A percentile compares a stretch with the other conserved stretches of the same genome.
phyloP scores from a whole-genome alignment of 2,888 invertebrate species.

The Penaeus monodon region DNA sequence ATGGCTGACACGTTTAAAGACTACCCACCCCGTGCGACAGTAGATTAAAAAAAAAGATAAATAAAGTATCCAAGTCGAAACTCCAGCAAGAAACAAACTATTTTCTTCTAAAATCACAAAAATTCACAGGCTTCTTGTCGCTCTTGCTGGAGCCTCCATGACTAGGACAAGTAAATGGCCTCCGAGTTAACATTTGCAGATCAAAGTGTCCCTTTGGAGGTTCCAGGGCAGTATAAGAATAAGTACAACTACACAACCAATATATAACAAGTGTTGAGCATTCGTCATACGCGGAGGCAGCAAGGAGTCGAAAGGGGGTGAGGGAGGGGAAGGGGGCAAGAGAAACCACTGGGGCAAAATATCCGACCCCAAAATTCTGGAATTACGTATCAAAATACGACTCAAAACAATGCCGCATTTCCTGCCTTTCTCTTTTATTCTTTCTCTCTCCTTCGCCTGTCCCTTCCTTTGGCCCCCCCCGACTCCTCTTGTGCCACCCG shows the following conservation, averaged over 20 bases:
- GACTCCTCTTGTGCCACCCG: constrained; percentile 14
- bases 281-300: constrained; percentile 20
- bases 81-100: constrained; percentile 22
- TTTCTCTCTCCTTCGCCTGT: too few relatives aligned
- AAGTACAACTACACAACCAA: constrained; percentile 61
- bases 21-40: constrained; percentile 20
- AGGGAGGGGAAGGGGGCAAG: constrained; percentile 15
- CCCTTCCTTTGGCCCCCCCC: too few relatives aligned
- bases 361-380: too few relatives aligned
- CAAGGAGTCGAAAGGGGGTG: constrained; percentile 5
- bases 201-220: constrained; percentile 38
- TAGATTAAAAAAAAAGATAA: constrained; percentile 3
- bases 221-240: constrained; percentile 28
- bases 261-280: constrained; percentile 58
- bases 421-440: too few relatives aligned
- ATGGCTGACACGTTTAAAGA: constrained; percentile 9
- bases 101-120: too few relatives aligned
- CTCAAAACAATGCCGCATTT: too few relatives aligned
- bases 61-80: constrained; percentile 11
- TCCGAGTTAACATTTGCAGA: constrained; percentile 8
- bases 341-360: background rate
- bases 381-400: too few relatives aligned
- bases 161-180: constrained; percentile 19
- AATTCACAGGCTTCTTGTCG: too few relatives aligned
- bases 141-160: too few relatives aligned